Base-by-base conservation (phyloP, 2,113 vertebrate species). In the Myrmophylax atrothorax region DNA sequence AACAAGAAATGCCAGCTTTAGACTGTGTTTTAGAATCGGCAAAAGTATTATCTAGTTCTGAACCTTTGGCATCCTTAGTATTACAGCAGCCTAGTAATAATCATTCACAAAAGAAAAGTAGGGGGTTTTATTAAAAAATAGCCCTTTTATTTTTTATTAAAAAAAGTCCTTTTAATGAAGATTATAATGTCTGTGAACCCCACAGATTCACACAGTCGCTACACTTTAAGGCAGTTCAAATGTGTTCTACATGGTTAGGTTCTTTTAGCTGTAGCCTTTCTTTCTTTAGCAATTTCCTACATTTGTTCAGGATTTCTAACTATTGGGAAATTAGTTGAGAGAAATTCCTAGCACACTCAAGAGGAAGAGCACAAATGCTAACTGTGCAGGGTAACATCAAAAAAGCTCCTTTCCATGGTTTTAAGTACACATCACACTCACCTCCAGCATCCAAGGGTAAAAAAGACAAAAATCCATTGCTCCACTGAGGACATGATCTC, bases 1-100 rank as follows among this genome's bases (percentile, higher is more conserved):
- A 92, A 92, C 74, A 52, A 95, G 93, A 91, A 94, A 93, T 3
- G 9, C 76, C 58, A 87, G 80, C 76, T 94, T 70, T 63, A 56
- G 68, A 74, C 46, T 0, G 0, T 29, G 68, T 90, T 86, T 53
- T 90, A 12, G 29, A 78, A 84, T 1, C 63, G 35, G 68, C 24
- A 78, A 73, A 70, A 74, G 23, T 25, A 56, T 79, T 69, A 66
- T 6, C 26, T 69, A 52, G 64, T 50, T 89, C 64, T 86, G 83
- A 80, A 46, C 23, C 75, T 74, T 78, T 72, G 52, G 76, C 64
- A 62, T 14, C n/a, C 35, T 50, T 50, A 42, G 60, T 75, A 94
- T 89, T 94, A 63, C 20, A 70, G 72, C 47, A 86, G 7, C 4
- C 68, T 63, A 47, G 24, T 90, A 72, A 92, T 25, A 87, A 35